phyloP scores from a whole-genome alignment of 2,888 invertebrate species.

The Conomelus anceps region DNA sequence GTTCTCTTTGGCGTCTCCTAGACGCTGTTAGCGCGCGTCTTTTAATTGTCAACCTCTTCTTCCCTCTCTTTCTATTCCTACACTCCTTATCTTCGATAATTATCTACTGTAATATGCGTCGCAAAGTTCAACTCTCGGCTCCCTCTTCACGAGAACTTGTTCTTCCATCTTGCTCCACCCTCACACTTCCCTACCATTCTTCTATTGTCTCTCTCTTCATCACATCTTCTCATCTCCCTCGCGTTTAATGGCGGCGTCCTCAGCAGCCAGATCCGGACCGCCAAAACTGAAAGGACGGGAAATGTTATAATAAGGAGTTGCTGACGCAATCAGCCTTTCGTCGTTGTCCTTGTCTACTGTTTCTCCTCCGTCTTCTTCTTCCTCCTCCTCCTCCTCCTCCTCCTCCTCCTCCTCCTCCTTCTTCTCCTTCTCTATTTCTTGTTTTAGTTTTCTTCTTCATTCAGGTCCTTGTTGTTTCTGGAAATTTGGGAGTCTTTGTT shows the following conservation, averaged over 20 bases:
- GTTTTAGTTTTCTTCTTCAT: too few relatives aligned
- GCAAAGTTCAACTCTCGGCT: neutral
- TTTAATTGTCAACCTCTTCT: neutral
- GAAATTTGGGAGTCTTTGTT: neutral
- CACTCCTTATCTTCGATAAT: neutral
- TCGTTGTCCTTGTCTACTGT: neutral
- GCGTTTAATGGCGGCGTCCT: neutral
- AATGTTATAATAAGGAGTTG: neutral
- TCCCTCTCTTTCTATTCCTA: neutral
- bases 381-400: neutral
- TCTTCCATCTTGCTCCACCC: neutral
- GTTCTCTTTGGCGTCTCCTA: neutral
- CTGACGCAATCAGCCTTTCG: neutral
- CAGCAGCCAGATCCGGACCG: neutral
- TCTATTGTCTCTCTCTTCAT: too few relatives aligned
- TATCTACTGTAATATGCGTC: neutral
- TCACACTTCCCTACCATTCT: neutral
- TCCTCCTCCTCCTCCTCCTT: neutral
- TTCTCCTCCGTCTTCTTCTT: neutral
- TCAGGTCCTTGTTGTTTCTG: neutral
- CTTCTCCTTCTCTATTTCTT: too few relatives aligned
- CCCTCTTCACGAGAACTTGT: neutral
- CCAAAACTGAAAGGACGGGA: constrained; percentile 7
- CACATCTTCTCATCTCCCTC: too few relatives aligned
- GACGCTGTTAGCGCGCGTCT: neutral